Evolutionary conservation across 2,888 invertebrate species (phyloP).

Genomic region (Priocnemis perturbator): DNA sequence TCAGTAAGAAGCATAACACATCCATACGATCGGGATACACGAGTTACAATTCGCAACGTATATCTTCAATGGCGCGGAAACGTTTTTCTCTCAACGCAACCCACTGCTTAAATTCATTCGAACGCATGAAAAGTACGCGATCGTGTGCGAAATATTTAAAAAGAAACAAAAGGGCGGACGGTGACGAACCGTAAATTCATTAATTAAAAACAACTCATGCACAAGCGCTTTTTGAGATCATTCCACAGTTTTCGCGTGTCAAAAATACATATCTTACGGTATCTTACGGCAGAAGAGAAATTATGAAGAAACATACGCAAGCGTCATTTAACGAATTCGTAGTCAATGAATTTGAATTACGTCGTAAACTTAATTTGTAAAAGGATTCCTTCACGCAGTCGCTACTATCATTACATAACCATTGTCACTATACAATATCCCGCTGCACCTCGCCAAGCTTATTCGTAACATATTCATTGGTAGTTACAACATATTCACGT

Average conservation of each 20-base stretch:
- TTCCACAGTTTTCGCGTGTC: constrained; percentile 11
- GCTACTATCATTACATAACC: constrained; percentile 3
- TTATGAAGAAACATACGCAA: no score
- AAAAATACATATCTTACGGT: constrained; percentile 9
- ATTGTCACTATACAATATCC: constrained; percentile 19
- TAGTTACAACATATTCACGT: constrained; percentile 10
- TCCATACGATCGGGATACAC: neutral
- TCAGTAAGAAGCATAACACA: neutral
- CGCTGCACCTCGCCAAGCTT: constrained; percentile 28
- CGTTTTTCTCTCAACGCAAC: constrained; percentile 8
- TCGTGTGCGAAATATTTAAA: neutral
- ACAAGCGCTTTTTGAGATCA: constrained; percentile 34
- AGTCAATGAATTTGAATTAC: neutral
- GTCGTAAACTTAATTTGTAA: constrained; percentile 34
- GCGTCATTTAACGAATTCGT: neutral
- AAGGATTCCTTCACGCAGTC: constrained; percentile 40
- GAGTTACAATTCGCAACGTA: no score
- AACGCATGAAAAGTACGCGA: constrained; percentile 14
- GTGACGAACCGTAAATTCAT: neutral
- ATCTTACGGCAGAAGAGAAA: no score
- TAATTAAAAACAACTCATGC: neutral
- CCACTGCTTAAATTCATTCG: constrained; percentile 25
- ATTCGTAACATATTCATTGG: constrained; percentile 21
- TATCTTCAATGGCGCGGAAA: no score
- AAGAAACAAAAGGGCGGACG: no score